A percentile compares a stretch with the other conserved stretches of the same genome.
Evolutionary conservation across 2,888 invertebrate genomes (phyloP).

Genomic region (Emmelina monodactyla): DNA sequence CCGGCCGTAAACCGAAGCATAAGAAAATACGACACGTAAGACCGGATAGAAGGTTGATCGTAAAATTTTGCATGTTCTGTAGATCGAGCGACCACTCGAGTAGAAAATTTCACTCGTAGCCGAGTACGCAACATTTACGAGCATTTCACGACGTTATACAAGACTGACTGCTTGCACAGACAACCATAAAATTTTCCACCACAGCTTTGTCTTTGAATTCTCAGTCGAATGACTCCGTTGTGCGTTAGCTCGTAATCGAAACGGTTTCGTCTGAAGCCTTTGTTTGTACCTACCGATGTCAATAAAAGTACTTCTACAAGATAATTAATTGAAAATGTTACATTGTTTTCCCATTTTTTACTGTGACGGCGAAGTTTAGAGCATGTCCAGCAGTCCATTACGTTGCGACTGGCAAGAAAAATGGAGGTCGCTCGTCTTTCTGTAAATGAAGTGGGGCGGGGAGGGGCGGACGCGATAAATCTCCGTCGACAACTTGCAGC

Average conservation of each 20-base stretch:
- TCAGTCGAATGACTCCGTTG: conserved; percentile 19
- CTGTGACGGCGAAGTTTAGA: conserved; percentile 4
- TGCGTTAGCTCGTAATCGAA: neutral
- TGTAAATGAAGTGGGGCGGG: conserved; percentile 32
- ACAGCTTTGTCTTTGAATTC: conserved; percentile 25
- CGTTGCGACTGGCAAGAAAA: conserved; percentile 27
- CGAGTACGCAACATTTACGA: conserved; percentile 52
- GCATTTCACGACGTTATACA: conserved; percentile 45
- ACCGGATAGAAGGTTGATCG: conserved; percentile 29
- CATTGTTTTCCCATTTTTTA: neutral
- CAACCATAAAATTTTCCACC: conserved; percentile 38
- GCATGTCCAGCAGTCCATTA: conserved; percentile 27
- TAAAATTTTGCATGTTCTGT: conserved; percentile 47
- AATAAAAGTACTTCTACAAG: no score
- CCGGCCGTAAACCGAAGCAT: neutral
- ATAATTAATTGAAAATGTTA: neutral
- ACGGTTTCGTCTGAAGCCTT: neutral
- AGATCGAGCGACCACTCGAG: conserved; percentile 38
- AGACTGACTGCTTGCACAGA: conserved; percentile 34
- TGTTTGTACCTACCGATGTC: neutral
- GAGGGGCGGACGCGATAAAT: conserved; percentile 31
- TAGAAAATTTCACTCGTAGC: conserved; percentile 47
- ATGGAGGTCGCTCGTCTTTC: conserved; percentile 30
- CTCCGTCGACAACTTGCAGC: conserved; percentile 29
- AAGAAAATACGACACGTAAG: conserved; percentile 12